Evolutionary conservation across 2,797 vertebrate genomes (phyloP).

Genomic region (Squalus acanthias): DNA sequence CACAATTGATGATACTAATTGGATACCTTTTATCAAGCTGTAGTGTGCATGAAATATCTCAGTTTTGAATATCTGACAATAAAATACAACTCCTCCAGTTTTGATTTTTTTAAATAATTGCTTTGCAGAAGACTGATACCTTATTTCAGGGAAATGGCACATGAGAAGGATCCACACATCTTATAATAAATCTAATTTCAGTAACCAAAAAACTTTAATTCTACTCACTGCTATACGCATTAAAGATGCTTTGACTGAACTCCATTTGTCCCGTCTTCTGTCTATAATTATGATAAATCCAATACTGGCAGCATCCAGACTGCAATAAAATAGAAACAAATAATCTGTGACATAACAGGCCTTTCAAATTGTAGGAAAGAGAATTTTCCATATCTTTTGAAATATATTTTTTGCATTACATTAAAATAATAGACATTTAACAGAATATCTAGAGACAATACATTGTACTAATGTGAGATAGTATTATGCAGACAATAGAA

Average conservation of each 20-base stretch:
- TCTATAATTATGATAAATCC: conserved; percentile 92
- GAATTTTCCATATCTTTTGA: neutral
- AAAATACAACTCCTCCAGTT: neutral
- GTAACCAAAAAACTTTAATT: neutral
- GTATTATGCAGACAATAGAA: neutral
- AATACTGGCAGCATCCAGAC: conserved; percentile 86
- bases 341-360: conserved; percentile 41
- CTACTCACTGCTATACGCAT: conserved; percentile 79
- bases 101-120: neutral
- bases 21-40: neutral
- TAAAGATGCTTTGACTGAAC: conserved; percentile 82
- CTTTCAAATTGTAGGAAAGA: neutral
- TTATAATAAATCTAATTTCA: neutral
- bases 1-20: neutral
- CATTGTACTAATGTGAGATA: neutral
- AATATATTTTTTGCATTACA: neutral
- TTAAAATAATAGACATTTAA: neutral
- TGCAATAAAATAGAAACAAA: conserved; percentile 55
- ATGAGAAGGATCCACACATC: neutral
- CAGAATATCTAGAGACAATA: neutral
- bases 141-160: neutral
- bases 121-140: neutral
- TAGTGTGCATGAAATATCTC: neutral
- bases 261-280: conserved; percentile 93
- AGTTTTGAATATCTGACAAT: neutral